phyloP scores from a whole-genome alignment of 2,113 vertebrate species.

The Okapia johnstoni region DNA sequence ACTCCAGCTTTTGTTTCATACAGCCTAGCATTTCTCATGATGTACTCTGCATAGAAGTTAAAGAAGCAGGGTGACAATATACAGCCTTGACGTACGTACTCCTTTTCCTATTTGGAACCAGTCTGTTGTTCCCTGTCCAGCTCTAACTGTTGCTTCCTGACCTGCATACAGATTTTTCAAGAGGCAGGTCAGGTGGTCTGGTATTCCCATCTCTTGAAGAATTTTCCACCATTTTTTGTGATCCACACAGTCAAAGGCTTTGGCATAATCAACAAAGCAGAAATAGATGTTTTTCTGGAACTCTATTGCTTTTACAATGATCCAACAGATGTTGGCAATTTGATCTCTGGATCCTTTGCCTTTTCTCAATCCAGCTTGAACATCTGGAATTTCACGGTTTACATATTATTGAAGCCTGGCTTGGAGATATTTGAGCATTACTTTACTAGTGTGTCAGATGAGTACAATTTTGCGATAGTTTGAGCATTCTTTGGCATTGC shows the following conservation, averaged over 20 bases:
- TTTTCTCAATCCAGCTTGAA: background rate
- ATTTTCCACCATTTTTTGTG: background rate
- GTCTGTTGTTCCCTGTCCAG: background rate
- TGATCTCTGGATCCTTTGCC: background rate
- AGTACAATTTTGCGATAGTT: background rate
- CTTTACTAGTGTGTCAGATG: background rate
- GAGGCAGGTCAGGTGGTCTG: background rate
- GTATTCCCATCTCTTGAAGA: background rate
- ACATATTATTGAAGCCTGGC: background rate
- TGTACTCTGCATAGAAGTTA: background rate
- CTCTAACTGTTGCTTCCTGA: background rate
- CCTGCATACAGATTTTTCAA: background rate
- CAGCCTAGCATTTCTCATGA: accelerated
- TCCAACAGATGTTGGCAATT: accelerated
- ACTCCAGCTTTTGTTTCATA: background rate
- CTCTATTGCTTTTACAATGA: background rate
- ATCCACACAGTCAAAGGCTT: background rate
- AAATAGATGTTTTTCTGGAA: background rate
- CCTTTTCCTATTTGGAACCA: background rate
- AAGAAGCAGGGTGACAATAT: background rate
- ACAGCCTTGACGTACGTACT: background rate
- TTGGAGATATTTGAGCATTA: background rate
- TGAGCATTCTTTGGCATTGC: background rate
- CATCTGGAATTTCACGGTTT: background rate
- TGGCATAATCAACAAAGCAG: background rate